Percentiles rank a stretch among this genome's conserved stretches.
phyloP scores from a whole-genome alignment of 2,888 invertebrate genomes.

The Archips crataeganus region DNA sequence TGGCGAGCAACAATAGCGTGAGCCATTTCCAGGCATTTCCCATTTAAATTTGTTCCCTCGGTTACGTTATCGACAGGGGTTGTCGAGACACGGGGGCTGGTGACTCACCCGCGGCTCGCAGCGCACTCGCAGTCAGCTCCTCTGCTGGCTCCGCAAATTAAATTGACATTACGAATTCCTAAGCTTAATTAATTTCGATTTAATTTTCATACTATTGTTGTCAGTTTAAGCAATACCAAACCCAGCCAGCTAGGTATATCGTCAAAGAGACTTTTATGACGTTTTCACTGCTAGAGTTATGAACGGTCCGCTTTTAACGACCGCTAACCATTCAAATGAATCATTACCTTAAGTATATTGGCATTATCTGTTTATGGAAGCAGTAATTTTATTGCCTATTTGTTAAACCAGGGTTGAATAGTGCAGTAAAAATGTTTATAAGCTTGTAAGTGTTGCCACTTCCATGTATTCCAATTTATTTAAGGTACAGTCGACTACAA shows the following conservation, averaged over 20 bases:
- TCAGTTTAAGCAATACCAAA: neutral
- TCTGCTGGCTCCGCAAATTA: neutral
- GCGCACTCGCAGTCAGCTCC: slow-evolving; percentile 4
- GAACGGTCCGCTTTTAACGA: slow-evolving; percentile 6
- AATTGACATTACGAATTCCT: neutral
- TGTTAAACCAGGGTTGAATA: neutral
- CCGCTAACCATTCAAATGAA: slow-evolving; percentile 6
- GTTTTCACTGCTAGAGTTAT: neutral
- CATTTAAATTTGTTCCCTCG: slow-evolving; percentile 79
- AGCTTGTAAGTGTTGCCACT: neutral
- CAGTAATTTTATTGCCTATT: slow-evolving; percentile 6
- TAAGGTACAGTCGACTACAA: too few relatives aligned
- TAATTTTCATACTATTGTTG: neutral
- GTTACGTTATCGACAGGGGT: slow-evolving; percentile 70
- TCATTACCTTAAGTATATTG: slow-evolving; percentile 8
- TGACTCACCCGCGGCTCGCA: slow-evolving; percentile 29
- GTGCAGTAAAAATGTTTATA: neutral
- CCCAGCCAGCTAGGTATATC: neutral
- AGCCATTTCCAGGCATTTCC: slow-evolving; percentile 82
- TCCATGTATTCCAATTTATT: neutral
- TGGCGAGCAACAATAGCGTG: slow-evolving; percentile 77
- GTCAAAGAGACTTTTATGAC: neutral
- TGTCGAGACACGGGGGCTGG: slow-evolving; percentile 46
- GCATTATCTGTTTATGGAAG: slow-evolving; percentile 12
- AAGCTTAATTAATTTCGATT: neutral